Evolutionary conservation across 2,113 vertebrate species (phyloP).

Genomic region (Psettodes erumei): DNA sequence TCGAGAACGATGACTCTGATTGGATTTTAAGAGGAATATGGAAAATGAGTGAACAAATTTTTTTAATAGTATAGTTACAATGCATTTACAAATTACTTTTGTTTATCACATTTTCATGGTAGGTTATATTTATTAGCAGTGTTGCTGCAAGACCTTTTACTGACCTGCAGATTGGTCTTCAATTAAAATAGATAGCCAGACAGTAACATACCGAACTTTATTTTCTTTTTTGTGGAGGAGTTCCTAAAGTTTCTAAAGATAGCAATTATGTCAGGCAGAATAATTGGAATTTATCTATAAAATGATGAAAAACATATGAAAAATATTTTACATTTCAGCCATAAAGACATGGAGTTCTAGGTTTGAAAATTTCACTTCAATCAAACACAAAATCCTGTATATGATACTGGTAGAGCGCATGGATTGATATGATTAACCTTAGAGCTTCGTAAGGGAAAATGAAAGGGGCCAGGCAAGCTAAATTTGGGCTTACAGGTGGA

Average conservation of each 20-base stretch:
- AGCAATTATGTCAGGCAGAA: neutral
- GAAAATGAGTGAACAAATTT: neutral
- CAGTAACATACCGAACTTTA: neutral
- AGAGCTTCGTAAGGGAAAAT: neutral
- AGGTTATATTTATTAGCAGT: neutral
- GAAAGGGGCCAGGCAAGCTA: neutral
- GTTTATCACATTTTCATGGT: neutral
- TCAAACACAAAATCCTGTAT: neutral
- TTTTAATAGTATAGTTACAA: neutral
- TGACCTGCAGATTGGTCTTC: neutral
- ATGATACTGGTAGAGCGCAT: neutral
- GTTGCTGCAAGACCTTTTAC: no score
- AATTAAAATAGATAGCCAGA: neutral
- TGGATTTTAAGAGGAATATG: neutral
- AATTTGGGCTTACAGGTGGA: neutral
- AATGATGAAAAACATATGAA: neutral
- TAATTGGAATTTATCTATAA: neutral
- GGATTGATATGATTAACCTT: neutral
- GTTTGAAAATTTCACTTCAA: neutral
- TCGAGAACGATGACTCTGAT: constrained; percentile 79
- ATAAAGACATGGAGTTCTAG: neutral
- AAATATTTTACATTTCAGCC: neutral
- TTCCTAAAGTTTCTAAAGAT: neutral
- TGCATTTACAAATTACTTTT: neutral
- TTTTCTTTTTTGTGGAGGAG: neutral